A percentile compares a stretch with the other conserved stretches of the same genome.
phyloP scores from a whole-genome alignment of 2,113 vertebrate species.

The Alethe diademata region DNA sequence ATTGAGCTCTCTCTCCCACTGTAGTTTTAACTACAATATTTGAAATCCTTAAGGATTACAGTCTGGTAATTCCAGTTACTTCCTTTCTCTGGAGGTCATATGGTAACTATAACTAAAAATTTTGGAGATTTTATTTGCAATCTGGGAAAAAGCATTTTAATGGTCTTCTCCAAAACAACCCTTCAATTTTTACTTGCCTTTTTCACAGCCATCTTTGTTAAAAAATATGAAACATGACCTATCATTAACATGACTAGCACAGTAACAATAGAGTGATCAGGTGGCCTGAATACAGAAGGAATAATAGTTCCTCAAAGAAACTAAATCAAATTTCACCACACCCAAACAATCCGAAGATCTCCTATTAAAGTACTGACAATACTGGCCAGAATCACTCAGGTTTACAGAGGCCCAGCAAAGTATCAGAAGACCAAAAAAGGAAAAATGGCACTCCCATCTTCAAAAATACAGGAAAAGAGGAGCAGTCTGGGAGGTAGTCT shows the following conservation, averaged over 20 bases:
- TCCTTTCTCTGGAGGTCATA: background rate
- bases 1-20: background rate
- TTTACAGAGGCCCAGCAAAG: background rate
- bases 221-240: background rate
- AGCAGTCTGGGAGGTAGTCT: background rate
- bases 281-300: background rate
- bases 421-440: background rate
- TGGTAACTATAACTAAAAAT: background rate
- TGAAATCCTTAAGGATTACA: background rate
- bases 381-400: background rate
- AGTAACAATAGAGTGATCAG: background rate
- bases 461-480: background rate
- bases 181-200: background rate
- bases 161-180: background rate
- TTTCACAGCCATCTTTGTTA: background rate
- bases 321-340: background rate
- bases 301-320: background rate
- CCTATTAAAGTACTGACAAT: background rate
- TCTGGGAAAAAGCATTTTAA: background rate
- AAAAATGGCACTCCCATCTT: background rate
- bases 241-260: background rate
- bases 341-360: background rate
- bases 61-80: background rate
- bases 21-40: background rate
- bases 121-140: background rate